Conservation (phyloP, 2,888 invertebrate genomes). For the Thereva unica region DNA sequence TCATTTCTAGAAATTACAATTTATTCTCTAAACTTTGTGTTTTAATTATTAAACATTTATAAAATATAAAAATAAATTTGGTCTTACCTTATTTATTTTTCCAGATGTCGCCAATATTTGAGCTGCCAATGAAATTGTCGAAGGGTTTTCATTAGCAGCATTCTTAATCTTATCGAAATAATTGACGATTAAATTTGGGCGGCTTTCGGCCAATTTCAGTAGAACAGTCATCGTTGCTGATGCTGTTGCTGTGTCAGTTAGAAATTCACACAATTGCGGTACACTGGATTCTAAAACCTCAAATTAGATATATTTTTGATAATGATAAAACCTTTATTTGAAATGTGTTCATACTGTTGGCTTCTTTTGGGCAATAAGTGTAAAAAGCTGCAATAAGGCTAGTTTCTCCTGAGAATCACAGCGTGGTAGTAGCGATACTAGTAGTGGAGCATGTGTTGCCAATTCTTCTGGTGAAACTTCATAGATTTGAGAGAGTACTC, state of each 20-base stretch:
- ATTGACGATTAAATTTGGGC: conserved; percentile 71
- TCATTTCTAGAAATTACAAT: too few relatives aligned
- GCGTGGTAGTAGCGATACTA: conserved; percentile 75
- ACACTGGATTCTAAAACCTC: conserved; percentile 80
- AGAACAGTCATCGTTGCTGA: conserved; percentile 74
- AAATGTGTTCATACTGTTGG: conserved; percentile 64
- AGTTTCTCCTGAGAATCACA: conserved; percentile 86
- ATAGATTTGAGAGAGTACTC: conserved; percentile 89
- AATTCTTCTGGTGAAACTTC: conserved; percentile 85
- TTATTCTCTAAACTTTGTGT: too few relatives aligned
- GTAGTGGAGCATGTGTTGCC: conserved; percentile 79
- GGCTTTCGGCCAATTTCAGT: conserved; percentile 71
- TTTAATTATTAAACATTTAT: too few relatives aligned
- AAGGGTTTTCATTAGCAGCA: conserved; percentile 69
- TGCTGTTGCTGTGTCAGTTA: conserved; percentile 65
- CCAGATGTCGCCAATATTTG: conserved; percentile 73
- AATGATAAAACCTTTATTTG: conserved; percentile 1
- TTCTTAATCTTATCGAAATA: conserved; percentile 71
- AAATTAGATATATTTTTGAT: conserved; percentile 39
- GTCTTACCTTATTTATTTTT: conserved; percentile 68
- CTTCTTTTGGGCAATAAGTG: conserved; percentile 79
- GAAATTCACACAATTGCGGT: conserved; percentile 78
- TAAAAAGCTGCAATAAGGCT: conserved; percentile 80
- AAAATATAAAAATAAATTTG: not conserved
- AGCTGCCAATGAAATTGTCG: conserved; percentile 68